Percentiles rank a stretch among this genome's conserved stretches.
phyloP scores from a whole-genome alignment of 2,113 vertebrate species.

The Cephalopholis sonnerati region DNA sequence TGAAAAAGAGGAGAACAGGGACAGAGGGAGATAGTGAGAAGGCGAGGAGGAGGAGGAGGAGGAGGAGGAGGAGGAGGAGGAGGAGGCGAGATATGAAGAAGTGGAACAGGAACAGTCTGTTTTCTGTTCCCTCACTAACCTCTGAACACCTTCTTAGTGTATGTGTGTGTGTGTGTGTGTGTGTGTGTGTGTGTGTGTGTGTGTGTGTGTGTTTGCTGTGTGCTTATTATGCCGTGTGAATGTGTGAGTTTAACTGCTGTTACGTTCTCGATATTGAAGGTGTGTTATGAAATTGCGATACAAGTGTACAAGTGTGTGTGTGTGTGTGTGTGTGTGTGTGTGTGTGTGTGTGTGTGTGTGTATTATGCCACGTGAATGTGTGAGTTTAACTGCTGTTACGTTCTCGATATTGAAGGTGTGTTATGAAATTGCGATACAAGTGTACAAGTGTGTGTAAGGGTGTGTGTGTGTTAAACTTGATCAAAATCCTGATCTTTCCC shows the following conservation, averaged over 20 bases:
- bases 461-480: too few relatives aligned
- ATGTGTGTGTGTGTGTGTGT: neutral
- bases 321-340: too few relatives aligned
- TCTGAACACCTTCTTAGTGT: neutral
- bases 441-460: constrained; percentile 16
- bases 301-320: neutral
- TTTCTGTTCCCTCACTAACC: constrained; percentile 28
- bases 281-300: too few relatives aligned
- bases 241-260: too few relatives aligned
- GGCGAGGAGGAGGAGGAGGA: constrained; percentile 21
- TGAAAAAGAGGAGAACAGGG: constrained; percentile 49
- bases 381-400: neutral
- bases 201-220: neutral
- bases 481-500: too few relatives aligned
- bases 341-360: too few relatives aligned
- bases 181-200: neutral
- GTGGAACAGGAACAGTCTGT: constrained; percentile 31
- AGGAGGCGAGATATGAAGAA: constrained; percentile 24
- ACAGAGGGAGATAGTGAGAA: constrained; percentile 48
- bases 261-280: neutral
- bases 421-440: neutral
- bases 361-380: neutral
- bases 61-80: constrained; percentile 4
- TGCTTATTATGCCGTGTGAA: neutral
- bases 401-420: neutral